Base-by-base conservation (phyloP, 2,797 vertebrate species). In the Pseudomugil gertrudae region DNA sequence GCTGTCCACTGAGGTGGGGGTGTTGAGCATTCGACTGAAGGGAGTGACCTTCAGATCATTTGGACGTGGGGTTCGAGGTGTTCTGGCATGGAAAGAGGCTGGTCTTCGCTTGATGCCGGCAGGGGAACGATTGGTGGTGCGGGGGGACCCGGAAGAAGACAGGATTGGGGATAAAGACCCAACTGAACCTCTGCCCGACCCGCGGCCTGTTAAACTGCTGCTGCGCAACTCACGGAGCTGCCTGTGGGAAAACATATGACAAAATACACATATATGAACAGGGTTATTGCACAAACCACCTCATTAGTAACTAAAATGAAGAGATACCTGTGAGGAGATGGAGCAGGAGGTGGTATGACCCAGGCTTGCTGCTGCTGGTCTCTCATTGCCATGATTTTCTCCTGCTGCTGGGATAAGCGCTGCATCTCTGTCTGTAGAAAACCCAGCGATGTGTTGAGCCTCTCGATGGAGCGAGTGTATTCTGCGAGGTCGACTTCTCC, bases 361-460 rank as follows among this genome's bases (percentile, higher is more conserved):
- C 97, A 99, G 45, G 95, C 78, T 59, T 98, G 96, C 5, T 97
- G 95, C 59, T 98, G 96, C 69, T 98, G 81, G 19, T 91, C 98
- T 32, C 96, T 94, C 96, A 98, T 97, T 67, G 95, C 94, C 96
- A 99, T 97, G 75, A 99, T 93, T 88, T 92, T 94, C 80, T 99
- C 98, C 89, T 99, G 98, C 89, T 99, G 98, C 83, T 96, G 95
- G 9, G 97, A 94, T 21, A 99, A 84, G 52, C 98, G 95, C 73
- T 98, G 97, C 98, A 99, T 99, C 91, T 99, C 98, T 3, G 95
- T 95, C 78, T 99, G 98, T 63, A 99, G 92, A 74, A 97, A 95
- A 78, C 94, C 94, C 65, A 99, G 80, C 1, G 98, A 98, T 2
- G 95, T 91, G 81, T 98, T 99, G 19, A 99, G 85, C 65, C 95